These are phyloP conservation scores for Calvadosia cruxmelitensis DNA, from an alignment of 30 jellyfish, hydroid and myxozoan species.

Conservation along the genomic window DNA sequence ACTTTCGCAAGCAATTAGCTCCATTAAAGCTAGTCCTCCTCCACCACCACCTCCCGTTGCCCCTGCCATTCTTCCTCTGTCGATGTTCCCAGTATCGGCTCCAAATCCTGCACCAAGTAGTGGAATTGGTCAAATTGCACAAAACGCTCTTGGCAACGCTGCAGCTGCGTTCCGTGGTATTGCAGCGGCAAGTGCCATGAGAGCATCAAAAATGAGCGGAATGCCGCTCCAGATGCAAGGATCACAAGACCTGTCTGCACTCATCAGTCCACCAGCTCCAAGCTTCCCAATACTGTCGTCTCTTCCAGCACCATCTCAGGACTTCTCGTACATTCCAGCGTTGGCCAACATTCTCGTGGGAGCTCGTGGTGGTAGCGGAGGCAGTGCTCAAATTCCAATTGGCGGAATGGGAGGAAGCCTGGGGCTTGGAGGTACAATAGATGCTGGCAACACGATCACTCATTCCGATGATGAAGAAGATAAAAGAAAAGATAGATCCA, in stretches of 20 bases:
- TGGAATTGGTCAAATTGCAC: slow-evolving; percentile 14
- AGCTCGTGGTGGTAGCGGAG: slow-evolving; percentile 6
- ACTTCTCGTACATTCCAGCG: neutral
- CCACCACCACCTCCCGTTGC: slow-evolving; percentile 11
- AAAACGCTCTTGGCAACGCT: slow-evolving; percentile 41
- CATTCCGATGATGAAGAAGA: slow-evolving; percentile 21
- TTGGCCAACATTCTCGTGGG: neutral
- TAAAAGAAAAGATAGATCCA: slow-evolving; percentile 10
- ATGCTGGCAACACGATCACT: slow-evolving; percentile 52
- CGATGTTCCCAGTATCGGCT: slow-evolving; percentile 24
- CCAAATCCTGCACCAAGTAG: slow-evolving; percentile 40
- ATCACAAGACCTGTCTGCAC: slow-evolving; percentile 22
- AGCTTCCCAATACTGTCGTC: no score
- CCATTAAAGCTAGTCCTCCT: neutral
- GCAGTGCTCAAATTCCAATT: slow-evolving; percentile 19
- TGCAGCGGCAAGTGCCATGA: slow-evolving; percentile 31
- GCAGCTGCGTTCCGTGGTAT: slow-evolving; percentile 33
- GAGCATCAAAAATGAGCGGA: neutral
- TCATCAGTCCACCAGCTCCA: slow-evolving; percentile 32
- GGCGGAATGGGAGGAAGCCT: slow-evolving; percentile 60
- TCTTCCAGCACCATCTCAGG: neutral
- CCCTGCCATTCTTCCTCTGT: slow-evolving; percentile 27
- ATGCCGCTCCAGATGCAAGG: slow-evolving; percentile 21
- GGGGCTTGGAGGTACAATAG: slow-evolving; percentile 69
- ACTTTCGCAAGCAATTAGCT: slow-evolving; percentile 22